Percentiles rank a stretch among this genome's conserved stretches.
phyloP scores from a whole-genome alignment of 2,113 vertebrate genomes.

The Macrotis lagotis region DNA sequence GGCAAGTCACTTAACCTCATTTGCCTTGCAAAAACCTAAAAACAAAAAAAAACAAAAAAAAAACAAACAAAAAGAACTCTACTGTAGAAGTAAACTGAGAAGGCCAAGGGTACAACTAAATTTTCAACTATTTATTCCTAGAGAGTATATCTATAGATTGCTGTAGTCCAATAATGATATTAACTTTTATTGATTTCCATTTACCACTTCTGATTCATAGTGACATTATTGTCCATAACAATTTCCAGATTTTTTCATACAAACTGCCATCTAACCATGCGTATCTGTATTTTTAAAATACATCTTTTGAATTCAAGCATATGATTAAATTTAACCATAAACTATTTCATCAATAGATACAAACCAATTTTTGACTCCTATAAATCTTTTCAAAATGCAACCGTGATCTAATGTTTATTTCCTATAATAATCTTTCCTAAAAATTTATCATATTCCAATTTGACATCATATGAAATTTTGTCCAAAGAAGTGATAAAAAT shows the following conservation, averaged over 20 bases:
- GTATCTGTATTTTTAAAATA: background rate
- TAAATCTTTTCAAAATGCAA: background rate
- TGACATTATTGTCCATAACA: background rate
- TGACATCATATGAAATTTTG: no score
- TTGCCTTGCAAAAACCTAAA: no score
- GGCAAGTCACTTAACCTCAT: no score
- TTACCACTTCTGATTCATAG: background rate
- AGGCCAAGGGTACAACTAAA: background rate
- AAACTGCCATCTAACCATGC: background rate
- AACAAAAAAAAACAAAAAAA: no score
- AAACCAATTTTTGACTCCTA: background rate
- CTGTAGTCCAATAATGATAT: background rate
- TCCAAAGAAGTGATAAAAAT: no score
- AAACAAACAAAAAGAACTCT: no score
- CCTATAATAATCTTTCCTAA: background rate
- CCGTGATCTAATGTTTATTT: background rate
- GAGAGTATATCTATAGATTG: background rate
- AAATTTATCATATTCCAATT: background rate
- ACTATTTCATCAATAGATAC: background rate
- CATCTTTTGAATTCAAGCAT: background rate
- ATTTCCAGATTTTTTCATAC: background rate
- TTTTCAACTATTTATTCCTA: background rate
- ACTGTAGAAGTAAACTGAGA: background rate
- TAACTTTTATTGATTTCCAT: background rate
- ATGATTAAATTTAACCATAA: background rate